Evolutionary conservation across 2,888 invertebrate genomes (phyloP).

Genomic region (Myopa tessellatipennis): DNA sequence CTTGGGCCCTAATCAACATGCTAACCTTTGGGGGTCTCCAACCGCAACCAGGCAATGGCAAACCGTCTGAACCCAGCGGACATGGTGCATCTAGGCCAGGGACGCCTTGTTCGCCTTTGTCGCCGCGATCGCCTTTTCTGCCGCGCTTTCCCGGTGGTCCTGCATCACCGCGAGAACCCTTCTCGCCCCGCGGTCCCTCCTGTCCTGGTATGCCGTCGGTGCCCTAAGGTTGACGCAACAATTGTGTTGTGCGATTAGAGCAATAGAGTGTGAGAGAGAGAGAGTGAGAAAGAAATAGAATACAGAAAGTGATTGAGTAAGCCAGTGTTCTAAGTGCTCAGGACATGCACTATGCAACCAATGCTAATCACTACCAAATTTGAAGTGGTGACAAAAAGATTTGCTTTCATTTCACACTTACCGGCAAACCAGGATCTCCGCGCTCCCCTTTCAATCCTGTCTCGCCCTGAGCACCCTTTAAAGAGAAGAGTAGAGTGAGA

Average conservation of each 20-base stretch:
- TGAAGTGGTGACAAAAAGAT: background rate
- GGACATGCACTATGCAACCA: conserved; percentile 18
- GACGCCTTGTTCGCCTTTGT: conserved; percentile 95
- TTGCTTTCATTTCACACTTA: conserved; percentile 70
- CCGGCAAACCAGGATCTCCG: conserved; percentile 92
- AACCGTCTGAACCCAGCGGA: conserved; percentile 94
- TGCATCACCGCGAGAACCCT: conserved; percentile 81
- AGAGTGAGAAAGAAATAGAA: background rate
- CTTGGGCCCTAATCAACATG: conserved; percentile 45
- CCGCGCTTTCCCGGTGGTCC: conserved; percentile 91
- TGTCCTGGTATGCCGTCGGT: conserved; percentile 93
- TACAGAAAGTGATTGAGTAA: background rate
- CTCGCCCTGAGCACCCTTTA: conserved; percentile 92
- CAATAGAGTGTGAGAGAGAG: conserved; percentile 1
- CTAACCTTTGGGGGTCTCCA: conserved; percentile 89
- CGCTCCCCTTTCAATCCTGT: conserved; percentile 92
- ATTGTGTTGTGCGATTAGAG: conserved; percentile 16
- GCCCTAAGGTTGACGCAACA: conserved; percentile 71
- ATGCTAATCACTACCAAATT: conserved; percentile 5
- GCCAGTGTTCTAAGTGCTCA: conserved; percentile 16
- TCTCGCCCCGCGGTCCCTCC: conserved; percentile 92
- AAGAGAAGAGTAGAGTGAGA: conserved; percentile 22
- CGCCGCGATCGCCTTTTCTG: conserved; percentile 90
- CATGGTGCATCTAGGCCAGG: conserved; percentile 99
- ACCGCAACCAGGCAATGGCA: conserved; percentile 95